Base-by-base conservation (phyloP, 2,888 invertebrate species). In the Cosmopolites sordidus region DNA sequence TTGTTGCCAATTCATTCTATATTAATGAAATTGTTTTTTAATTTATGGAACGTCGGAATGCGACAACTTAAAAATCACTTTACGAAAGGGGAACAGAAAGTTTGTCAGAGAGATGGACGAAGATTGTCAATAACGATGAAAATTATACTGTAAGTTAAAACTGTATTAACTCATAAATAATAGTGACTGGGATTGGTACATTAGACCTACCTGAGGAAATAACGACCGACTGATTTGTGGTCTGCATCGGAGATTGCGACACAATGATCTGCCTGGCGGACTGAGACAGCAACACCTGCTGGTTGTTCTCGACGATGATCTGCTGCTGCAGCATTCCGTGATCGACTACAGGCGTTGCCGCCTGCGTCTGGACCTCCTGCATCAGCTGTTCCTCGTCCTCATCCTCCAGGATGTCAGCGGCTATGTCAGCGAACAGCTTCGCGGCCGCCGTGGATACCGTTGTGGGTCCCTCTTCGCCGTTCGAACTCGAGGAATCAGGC, bases 391-490 rank as follows among this genome's bases (percentile, higher is more conserved):
- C 75, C 46, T 79, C 78, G 15, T 89, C 88, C 68, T 90, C 91
- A 63, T 90, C 91, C 67, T 89, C 89, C 14, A 91, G 76, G 43
- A 89, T 88, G 29, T 89, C 89, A 0, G 90, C 91, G 1, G 90
- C 91, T 43, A 91, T 78, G 18, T 90, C 90, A 0, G 91, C 90
- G 67, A 91, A 91, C 16, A 91, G 74, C 73, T 91, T 90, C 0
- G 90, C 91, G 0, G 91, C 91, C 4, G 88, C 89, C 49, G 89
- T 89, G 0, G 90, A 90, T 0, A 86, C 86, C 1, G 82, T 81
- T 2, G 54, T 45, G 0, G 58, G 56, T 9, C 56, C 56, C 3
- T 80, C 73, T 1, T 79, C 77, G 1, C 77, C 75, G 54, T 77
- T 77, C 9, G 72, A 72, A 56, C 71, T 76, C 1, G 76, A 73